These are phyloP conservation scores for Drosophila sechellia DNA, from an alignment of 1,140 invertebrate species.

Conservation along the genomic window DNA sequence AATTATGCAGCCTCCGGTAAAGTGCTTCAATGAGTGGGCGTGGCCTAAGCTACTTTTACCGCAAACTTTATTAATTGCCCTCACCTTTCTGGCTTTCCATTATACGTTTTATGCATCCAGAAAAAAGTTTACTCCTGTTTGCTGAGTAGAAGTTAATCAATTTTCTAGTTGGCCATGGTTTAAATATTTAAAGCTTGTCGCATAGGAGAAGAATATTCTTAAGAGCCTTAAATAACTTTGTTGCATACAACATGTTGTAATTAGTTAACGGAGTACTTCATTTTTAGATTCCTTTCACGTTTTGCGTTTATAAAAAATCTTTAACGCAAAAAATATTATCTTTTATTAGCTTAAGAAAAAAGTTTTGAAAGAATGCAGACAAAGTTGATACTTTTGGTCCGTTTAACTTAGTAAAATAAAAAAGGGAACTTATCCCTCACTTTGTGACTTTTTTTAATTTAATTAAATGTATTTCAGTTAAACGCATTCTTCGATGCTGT, in stretches of 20 bases:
- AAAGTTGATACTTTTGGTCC: background rate
- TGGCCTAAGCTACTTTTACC: slow-evolving; percentile 66
- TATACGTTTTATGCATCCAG: slow-evolving; percentile 32
- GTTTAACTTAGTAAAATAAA: background rate
- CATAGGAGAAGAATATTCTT: slow-evolving; percentile 15
- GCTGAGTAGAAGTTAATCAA: slow-evolving; percentile 63
- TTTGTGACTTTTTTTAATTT: background rate
- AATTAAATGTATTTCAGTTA: background rate
- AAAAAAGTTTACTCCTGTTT: slow-evolving; percentile 48
- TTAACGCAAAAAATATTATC: background rate
- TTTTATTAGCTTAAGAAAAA: slow-evolving; percentile 4
- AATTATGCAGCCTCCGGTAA: slow-evolving; percentile 56
- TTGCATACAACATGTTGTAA: slow-evolving; percentile 32
- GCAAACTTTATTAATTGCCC: slow-evolving; percentile 73
- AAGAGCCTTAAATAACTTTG: slow-evolving; percentile 1
- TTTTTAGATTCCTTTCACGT: background rate
- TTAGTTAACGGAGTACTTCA: slow-evolving; percentile 46
- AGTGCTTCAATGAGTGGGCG: slow-evolving; percentile 48
- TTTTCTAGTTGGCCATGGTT: slow-evolving; percentile 51
- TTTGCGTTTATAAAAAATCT: background rate
- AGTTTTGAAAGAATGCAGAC: too few species aligned
- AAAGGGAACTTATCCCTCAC: background rate
- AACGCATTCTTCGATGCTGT: too few species aligned
- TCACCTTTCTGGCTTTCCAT: slow-evolving; percentile 72
- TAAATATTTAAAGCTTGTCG: slow-evolving; percentile 67